Evolutionary conservation across 2,888 invertebrate genomes (phyloP).

Genomic region (Schizaphis graminum): DNA sequence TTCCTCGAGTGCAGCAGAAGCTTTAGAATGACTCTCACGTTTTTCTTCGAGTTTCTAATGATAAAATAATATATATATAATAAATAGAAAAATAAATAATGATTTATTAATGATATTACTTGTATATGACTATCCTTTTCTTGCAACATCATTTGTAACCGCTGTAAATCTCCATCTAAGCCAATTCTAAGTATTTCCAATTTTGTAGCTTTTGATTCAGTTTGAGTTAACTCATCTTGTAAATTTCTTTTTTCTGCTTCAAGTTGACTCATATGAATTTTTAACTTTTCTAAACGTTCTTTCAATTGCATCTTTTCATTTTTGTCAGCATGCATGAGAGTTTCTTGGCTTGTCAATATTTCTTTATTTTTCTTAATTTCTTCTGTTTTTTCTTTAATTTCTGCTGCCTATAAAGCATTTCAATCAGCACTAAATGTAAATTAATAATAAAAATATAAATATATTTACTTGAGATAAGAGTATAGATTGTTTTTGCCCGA

Average conservation of each 20-base stretch:
- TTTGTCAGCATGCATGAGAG: constrained; percentile 56
- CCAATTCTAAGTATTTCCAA: constrained; percentile 89
- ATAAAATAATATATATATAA: constrained; percentile 65
- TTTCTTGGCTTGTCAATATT: constrained; percentile 51
- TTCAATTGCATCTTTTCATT: constrained; percentile 58
- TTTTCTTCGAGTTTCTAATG: constrained; percentile 85
- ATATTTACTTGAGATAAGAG: constrained; percentile 77
- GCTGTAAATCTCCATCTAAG: constrained; percentile 89
- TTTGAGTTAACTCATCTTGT: constrained; percentile 84
- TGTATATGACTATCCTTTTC: constrained; percentile 78
- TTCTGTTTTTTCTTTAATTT: constrained; percentile 65
- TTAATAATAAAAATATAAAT: not conserved
- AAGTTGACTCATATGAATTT: constrained; percentile 72
- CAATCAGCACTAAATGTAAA: not conserved
- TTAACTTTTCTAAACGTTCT: constrained; percentile 66
- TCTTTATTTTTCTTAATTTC: constrained; percentile 62
- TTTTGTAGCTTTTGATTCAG: constrained; percentile 86
- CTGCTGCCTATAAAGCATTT: constrained; percentile 49
- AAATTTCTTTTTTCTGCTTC: constrained; percentile 88
- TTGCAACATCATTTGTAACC: constrained; percentile 87
- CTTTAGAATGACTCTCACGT: constrained; percentile 82
- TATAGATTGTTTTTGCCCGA: constrained; percentile 82
- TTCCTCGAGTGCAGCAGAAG: constrained; percentile 86
- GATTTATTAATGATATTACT: constrained; percentile 67
- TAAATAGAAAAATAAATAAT: not conserved